phyloP scores from a whole-genome alignment of 2,797 vertebrate genomes.

The Poeciliopsis presidionis region DNA sequence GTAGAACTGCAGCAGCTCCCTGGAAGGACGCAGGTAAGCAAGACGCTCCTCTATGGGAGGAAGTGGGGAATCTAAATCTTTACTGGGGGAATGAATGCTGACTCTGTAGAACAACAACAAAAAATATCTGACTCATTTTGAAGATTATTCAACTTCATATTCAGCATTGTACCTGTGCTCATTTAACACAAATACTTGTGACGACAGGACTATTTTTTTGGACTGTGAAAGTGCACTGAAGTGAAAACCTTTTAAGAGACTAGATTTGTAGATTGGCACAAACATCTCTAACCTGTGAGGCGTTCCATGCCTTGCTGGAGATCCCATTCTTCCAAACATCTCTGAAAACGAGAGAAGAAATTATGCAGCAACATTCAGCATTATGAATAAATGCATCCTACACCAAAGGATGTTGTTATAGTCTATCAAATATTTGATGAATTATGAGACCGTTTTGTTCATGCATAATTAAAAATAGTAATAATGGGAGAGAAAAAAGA shows the following conservation, averaged over 20 bases:
- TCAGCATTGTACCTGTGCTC: background rate
- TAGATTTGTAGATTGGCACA: background rate
- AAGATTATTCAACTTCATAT: background rate
- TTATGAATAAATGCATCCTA: background rate
- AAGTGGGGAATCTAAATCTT: slow-evolving; percentile 81
- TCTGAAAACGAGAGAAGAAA: slow-evolving; percentile 25
- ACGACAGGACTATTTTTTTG: slow-evolving; percentile 5
- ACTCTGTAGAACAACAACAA: slow-evolving; percentile 29
- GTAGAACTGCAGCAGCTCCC: slow-evolving; percentile 93
- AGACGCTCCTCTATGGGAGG: slow-evolving; percentile 87
- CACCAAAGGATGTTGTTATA: background rate
- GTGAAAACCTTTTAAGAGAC: background rate
- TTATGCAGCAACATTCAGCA: background rate
- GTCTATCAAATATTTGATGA: too few relatives aligned
- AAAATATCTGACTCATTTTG: background rate
- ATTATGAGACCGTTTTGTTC: background rate
- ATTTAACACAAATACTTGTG: background rate
- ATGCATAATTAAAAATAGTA: background rate
- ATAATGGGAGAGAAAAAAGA: background rate
- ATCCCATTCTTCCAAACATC: slow-evolving; percentile 64
- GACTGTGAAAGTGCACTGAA: background rate
- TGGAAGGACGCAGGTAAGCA: slow-evolving; percentile 86
- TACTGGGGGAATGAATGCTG: slow-evolving; percentile 36
- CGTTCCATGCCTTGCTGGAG: slow-evolving; percentile 62
- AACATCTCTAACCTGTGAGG: slow-evolving; percentile 62